These are phyloP conservation scores for Agrypnia vestita DNA, from an alignment of 1,140 invertebrate species.

Conservation along the genomic window DNA sequence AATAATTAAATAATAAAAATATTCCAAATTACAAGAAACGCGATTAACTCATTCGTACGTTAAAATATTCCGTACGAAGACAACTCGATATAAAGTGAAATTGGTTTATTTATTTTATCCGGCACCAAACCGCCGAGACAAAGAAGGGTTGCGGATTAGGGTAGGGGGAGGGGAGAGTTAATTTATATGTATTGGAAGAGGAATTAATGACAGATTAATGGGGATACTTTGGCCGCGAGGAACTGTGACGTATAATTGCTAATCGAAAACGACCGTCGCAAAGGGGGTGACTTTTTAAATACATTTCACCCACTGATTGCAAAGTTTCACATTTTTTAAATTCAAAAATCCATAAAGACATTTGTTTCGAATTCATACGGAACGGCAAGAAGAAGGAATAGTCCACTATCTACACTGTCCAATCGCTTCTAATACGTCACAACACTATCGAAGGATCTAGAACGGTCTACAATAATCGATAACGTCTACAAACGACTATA, in stretches of 20 bases:
- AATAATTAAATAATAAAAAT: too few relatives aligned
- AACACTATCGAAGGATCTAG: too few relatives aligned
- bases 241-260: constrained; percentile 36
- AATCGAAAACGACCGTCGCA: constrained; percentile 22
- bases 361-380: too few relatives aligned
- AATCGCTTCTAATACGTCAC: too few relatives aligned
- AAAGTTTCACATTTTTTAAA: too few relatives aligned
- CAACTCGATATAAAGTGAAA: constrained; percentile 23
- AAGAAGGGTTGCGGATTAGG: constrained; percentile 31
- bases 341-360: too few relatives aligned
- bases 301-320: too few relatives aligned
- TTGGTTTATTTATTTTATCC: constrained; percentile 35
- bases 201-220: constrained; percentile 43
- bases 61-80: constrained; percentile 21
- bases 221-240: constrained; percentile 18
- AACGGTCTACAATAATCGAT: too few relatives aligned
- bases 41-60: not conserved
- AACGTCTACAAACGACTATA: too few relatives aligned
- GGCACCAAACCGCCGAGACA: constrained; percentile 13
- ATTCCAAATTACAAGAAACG: too few relatives aligned
- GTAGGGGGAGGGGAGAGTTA: constrained; percentile 14
- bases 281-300: not conserved
- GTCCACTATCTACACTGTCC: too few relatives aligned
- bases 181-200: constrained; percentile 36
- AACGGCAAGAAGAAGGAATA: too few relatives aligned